Evolutionary conservation across 2,888 invertebrate genomes (phyloP), one percentile per base, ranked within the genome.

Genomic region (Dynastes grantii): DNA sequence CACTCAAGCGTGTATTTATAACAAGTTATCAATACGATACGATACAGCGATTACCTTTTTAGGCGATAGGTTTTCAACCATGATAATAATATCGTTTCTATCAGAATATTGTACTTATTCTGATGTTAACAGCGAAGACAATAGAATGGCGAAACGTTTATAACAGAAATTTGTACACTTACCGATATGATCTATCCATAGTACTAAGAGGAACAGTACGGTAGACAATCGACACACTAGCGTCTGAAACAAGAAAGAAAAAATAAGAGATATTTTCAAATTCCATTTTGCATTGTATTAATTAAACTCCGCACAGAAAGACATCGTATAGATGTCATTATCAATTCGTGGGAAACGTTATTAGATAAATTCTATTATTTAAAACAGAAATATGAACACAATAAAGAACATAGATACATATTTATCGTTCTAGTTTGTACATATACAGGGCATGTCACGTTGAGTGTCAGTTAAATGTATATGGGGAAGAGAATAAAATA

Each of bases 161-260:
- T 55, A 55, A 55, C 13, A 13, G n/a, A 4, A 45, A 8, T 67
- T n/a, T 37, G 22, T 37, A 45, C 76, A 85, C 86, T 86, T 83
- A 87, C 86, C 84, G 84, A 84, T 82, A 70, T 83, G 65, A 64
- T 80, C 81, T 77, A 83, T 85, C 86, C 86, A 86, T 85, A 84
- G 83, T 81, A 85, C 82, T 64, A 86, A 76, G 65, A 84, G 85
- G 79, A 87, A 82, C 65, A 87, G 82, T 53, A 86, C 81, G 79
- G 85, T 84, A 64, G 86, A 80, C 85, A 86, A 86, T 85, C 85
- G 86, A 85, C 85, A 85, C 81, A 85, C 81, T 22, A 83, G 85
- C 81, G 85, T 84, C 87, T 87, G 85, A 82, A 87, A 87, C 70
- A 81, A 55, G 16, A 55, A 45, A 83, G 82, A 80, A 81, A 76